A percentile compares a stretch with the other conserved stretches of the same genome.
phyloP scores from a whole-genome alignment of 2,888 invertebrate genomes.

The Melieria omissa region DNA sequence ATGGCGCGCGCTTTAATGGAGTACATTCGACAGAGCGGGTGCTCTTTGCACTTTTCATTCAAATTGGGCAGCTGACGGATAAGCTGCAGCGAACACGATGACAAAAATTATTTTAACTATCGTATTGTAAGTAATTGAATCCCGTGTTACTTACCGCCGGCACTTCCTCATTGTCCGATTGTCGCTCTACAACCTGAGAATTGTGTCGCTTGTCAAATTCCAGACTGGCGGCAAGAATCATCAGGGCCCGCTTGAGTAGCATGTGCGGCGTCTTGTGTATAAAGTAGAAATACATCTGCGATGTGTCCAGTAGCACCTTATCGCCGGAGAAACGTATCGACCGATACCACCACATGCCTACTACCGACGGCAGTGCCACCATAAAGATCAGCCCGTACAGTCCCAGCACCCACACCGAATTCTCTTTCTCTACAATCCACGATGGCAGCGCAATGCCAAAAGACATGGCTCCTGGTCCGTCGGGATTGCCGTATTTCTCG shows the following conservation, averaged over 20 bases:
- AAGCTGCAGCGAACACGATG: constrained; percentile 71
- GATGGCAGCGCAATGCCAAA: constrained; percentile 99
- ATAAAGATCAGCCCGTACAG: constrained; percentile 97
- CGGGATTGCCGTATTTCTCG: constrained; percentile 99
- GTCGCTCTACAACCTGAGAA: constrained; percentile 91
- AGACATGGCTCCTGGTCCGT: constrained; percentile 98
- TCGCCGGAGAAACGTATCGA: constrained; percentile 98
- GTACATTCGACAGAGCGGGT: constrained; percentile 91
- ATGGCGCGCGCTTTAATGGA: constrained; percentile 93
- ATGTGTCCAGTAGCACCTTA: constrained; percentile 96
- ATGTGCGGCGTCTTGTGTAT: constrained; percentile 96
- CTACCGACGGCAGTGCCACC: constrained; percentile 90
- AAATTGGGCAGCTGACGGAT: constrained; percentile 91
- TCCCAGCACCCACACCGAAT: constrained; percentile 97
- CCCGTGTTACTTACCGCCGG: constrained; percentile 75
- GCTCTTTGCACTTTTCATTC: constrained; percentile 95
- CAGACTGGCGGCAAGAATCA: constrained; percentile 95
- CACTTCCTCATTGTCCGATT: constrained; percentile 94
- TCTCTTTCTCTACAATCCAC: constrained; percentile 99
- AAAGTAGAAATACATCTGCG: constrained; percentile 94
- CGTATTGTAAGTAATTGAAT: background rate
- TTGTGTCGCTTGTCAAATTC: constrained; percentile 96
- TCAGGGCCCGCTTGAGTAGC: constrained; percentile 93
- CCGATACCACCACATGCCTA: constrained; percentile 99
- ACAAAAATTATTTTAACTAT: background rate